Evolutionary conservation across 2,113 vertebrate genomes (phyloP).

Genomic region (Tetraodon nigroviridis): DNA sequence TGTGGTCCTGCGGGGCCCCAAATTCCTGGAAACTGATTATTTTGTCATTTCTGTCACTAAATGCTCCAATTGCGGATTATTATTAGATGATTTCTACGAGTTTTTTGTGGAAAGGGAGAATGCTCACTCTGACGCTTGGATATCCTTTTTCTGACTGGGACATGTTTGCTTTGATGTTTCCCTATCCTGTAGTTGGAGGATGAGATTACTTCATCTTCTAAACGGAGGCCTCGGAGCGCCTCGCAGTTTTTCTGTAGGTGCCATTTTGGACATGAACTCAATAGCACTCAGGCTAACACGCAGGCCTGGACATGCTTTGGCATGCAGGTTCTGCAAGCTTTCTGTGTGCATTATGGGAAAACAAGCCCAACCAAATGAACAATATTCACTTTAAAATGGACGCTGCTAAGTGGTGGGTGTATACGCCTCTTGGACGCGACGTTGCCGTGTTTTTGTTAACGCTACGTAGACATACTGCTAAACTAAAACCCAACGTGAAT

Average conservation of each 20-base stretch:
- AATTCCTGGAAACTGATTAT: slow-evolving; percentile 2
- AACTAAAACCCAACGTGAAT: slow-evolving; percentile 17
- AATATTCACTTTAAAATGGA: slow-evolving; percentile 12
- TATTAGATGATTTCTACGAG: not conserved
- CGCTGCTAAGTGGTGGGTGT: slow-evolving; percentile 10
- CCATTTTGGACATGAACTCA: slow-evolving; percentile 54
- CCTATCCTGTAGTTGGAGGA: slow-evolving; percentile 60
- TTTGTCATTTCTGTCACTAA: slow-evolving; percentile 6
- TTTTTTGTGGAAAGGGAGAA: not conserved
- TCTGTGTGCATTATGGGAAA: slow-evolving; percentile 51
- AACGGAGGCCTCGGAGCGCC: slow-evolving; percentile 4
- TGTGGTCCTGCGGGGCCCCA: not conserved
- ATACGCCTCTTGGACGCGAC: not conserved
- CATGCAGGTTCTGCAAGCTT: slow-evolving; percentile 42
- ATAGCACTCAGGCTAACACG: slow-evolving; percentile 36
- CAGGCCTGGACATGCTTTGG: slow-evolving; percentile 53
- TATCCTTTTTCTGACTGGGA: slow-evolving; percentile 27
- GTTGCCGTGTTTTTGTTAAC: not conserved
- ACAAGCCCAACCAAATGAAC: slow-evolving; percentile 29
- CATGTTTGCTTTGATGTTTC: slow-evolving; percentile 51
- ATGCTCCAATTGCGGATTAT: slow-evolving; percentile 11
- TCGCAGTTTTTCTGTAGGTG: slow-evolving; percentile 36
- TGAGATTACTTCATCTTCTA: slow-evolving; percentile 45
- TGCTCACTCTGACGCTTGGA: slow-evolving; percentile 24
- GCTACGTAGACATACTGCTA: not conserved